Evolutionary conservation across 2,888 invertebrate genomes (phyloP).

Genomic region (Plemyria rubiginata): DNA sequence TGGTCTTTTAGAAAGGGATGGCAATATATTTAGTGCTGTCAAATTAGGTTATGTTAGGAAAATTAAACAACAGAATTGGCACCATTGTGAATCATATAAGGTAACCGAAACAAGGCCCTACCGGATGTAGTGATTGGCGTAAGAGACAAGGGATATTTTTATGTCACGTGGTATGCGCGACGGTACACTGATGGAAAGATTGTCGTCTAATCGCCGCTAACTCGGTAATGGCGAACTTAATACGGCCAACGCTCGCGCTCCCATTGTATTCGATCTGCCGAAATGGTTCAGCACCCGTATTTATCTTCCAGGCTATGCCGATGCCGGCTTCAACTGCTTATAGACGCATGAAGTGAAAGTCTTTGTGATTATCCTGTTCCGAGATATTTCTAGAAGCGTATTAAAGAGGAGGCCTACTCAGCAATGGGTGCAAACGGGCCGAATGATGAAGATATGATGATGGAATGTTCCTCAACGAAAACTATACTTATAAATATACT

Average conservation of each 20-base stretch:
- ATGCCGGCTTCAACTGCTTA: neutral
- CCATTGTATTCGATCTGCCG: slow-evolving; percentile 39
- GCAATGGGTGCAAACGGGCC: too few species aligned
- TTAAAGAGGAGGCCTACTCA: too few species aligned
- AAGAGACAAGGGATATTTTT: slow-evolving; percentile 46
- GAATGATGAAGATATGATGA: too few species aligned
- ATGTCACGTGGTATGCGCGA: slow-evolving; percentile 52
- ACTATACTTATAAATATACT: too few species aligned
- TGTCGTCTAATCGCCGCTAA: slow-evolving; percentile 72
- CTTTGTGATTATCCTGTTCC: neutral
- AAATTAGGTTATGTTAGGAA: too few species aligned
- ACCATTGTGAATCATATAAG: neutral
- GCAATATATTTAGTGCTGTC: too few species aligned
- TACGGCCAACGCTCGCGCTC: slow-evolving; percentile 53
- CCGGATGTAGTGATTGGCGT: slow-evolving; percentile 24
- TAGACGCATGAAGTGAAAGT: neutral
- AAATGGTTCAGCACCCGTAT: slow-evolving; percentile 21
- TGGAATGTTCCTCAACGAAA: too few species aligned
- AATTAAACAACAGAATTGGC: too few species aligned
- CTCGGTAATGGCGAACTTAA: slow-evolving; percentile 77
- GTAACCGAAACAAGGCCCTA: neutral
- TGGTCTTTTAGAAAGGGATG: too few species aligned
- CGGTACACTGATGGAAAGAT: slow-evolving; percentile 73
- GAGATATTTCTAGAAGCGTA: neutral
- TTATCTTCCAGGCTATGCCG: neutral